A percentile compares a stretch with the other conserved stretches of the same genome.
Evolutionary conservation across 2,888 invertebrate genomes (phyloP).

Genomic region (Lochmaea crataegi): DNA sequence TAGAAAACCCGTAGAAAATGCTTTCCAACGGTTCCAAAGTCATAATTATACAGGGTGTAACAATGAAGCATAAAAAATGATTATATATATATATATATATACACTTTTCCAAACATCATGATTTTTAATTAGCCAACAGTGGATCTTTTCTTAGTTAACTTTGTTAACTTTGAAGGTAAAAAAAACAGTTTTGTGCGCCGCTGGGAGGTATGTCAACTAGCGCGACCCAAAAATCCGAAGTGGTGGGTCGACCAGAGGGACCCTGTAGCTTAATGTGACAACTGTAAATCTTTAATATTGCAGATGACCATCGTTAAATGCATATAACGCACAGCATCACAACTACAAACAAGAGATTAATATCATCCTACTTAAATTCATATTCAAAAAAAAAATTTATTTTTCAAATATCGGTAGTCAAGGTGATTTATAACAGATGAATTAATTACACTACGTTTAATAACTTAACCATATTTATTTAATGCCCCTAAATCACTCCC

Average conservation of each 20-base stretch:
- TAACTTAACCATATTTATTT: too few relatives aligned
- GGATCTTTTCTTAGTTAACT: too few relatives aligned
- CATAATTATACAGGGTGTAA: too few relatives aligned
- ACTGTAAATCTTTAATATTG: constrained; percentile 56
- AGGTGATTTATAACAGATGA: not conserved
- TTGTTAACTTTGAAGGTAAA: too few relatives aligned
- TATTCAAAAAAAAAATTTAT: not conserved
- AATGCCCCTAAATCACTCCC: too few relatives aligned
- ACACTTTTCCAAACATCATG: too few relatives aligned
- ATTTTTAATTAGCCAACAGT: too few relatives aligned
- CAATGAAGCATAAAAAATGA: too few relatives aligned
- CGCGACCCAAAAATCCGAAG: constrained; percentile 36
- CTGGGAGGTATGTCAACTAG: not conserved
- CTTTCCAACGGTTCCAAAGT: too few relatives aligned
- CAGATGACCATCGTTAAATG: constrained; percentile 50
- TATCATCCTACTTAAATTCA: constrained; percentile 42
- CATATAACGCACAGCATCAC: constrained; percentile 32
- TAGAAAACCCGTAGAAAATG: too few relatives aligned
- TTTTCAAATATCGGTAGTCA: constrained; percentile 1
- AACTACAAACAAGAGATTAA: constrained; percentile 28
- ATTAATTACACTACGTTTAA: not conserved
- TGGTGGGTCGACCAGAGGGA: constrained; percentile 46
- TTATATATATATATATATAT: too few relatives aligned
- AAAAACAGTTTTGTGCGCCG: not conserved
- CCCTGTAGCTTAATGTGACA: constrained; percentile 56